These are phyloP conservation scores for Erebia palarica DNA, from an alignment of 2,888 invertebrate genomes.

Conservation along the genomic window DNA sequence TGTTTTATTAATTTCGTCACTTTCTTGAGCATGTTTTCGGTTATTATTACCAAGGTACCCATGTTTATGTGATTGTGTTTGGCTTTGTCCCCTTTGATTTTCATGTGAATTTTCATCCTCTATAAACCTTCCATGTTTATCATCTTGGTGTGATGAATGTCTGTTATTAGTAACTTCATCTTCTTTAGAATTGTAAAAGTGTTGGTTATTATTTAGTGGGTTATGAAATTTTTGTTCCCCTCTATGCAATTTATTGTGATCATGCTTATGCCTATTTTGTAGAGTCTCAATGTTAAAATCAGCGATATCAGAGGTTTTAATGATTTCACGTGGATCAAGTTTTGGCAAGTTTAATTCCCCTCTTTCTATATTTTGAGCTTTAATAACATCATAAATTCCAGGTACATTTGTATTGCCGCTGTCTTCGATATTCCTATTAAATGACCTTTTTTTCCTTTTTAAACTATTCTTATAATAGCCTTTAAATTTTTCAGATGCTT, in stretches of 20 bases:
- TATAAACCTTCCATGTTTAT: neutral
- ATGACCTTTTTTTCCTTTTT: slow-evolving; percentile 56
- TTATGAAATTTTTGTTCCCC: slow-evolving; percentile 34
- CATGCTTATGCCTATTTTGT: slow-evolving; percentile 48
- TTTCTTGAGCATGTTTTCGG: slow-evolving; percentile 40
- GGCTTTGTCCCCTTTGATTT: neutral
- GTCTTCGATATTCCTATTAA: slow-evolving; percentile 17
- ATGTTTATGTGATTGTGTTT: slow-evolving; percentile 3
- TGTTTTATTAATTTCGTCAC: slow-evolving; percentile 37
- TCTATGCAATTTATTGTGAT: slow-evolving; percentile 32
- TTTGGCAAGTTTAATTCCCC: slow-evolving; percentile 39
- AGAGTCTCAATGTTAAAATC: slow-evolving; percentile 67
- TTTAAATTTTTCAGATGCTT: slow-evolving; percentile 48
- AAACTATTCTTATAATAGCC: slow-evolving; percentile 64
- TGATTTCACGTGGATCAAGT: slow-evolving; percentile 43
- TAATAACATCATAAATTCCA: slow-evolving; percentile 59
- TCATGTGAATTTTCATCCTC: neutral
- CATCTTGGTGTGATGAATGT: slow-evolving; percentile 13
- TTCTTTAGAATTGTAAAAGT: slow-evolving; percentile 38
- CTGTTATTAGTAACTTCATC: neutral
- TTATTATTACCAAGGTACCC: slow-evolving; percentile 35
- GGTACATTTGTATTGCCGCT: slow-evolving; percentile 30
- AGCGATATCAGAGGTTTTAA: slow-evolving; percentile 59
- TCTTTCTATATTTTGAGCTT: slow-evolving; percentile 51
- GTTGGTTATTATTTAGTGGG: slow-evolving; percentile 29